These are phyloP conservation scores for Rhinella marina DNA, from an alignment of 2,797 vertebrate species.

Conservation along the genomic window DNA sequence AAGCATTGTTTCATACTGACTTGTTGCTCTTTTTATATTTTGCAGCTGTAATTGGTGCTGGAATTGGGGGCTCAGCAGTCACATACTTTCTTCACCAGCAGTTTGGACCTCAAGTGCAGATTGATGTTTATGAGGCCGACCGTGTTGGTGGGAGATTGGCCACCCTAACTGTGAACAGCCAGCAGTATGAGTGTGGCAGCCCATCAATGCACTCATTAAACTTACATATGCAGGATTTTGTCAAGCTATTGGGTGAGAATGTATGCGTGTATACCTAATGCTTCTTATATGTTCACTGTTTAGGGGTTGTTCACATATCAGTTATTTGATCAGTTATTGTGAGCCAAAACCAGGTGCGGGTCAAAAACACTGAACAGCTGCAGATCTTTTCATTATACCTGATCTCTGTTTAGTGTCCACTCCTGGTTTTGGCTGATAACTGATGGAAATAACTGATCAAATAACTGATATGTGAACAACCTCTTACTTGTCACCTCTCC, in stretches of 20 bases:
- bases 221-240: conserved; percentile 96
- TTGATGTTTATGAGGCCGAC: conserved; percentile 91
- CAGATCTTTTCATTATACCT: too few relatives aligned
- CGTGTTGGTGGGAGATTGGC: conserved; percentile 89
- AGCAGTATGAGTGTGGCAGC: conserved; percentile 91
- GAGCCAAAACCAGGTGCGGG: too few relatives aligned
- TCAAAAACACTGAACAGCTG: too few relatives aligned
- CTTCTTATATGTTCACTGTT: not conserved
- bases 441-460: too few relatives aligned
- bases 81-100: conserved; percentile 93
- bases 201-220: conserved; percentile 94
- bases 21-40: not conserved
- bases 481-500: too few relatives aligned
- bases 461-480: too few relatives aligned
- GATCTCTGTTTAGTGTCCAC: too few relatives aligned
- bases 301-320: too few relatives aligned
- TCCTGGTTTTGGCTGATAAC: too few relatives aligned
- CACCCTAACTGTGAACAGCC: conserved; percentile 90
- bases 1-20: too few relatives aligned
- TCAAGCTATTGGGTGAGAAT: conserved; percentile 90
- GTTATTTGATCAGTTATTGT: too few relatives aligned
- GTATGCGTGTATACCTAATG: not conserved
- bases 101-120: conserved; percentile 91
- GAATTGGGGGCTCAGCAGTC: conserved; percentile 90
- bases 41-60: conserved; percentile 90